A percentile compares a stretch with the other conserved stretches of the same genome.
Conservation (phyloP, 2,888 invertebrate species). For the Drosophila maculinotata region DNA sequence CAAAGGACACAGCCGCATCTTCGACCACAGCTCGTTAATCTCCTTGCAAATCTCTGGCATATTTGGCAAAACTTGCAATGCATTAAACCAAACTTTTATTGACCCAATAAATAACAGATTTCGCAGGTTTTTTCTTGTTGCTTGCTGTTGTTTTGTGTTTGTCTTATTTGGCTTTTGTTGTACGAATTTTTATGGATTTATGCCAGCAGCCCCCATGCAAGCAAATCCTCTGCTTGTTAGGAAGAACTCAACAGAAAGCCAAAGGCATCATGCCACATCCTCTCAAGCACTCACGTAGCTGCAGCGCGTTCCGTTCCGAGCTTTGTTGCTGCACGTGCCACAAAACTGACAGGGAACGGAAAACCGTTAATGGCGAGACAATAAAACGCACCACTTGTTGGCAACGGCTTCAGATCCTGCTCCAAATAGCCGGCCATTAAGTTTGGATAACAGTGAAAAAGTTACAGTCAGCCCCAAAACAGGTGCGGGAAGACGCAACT, state of each 20-base stretch:
- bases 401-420: constrained; percentile 46
- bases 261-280: constrained; percentile 15
- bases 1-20: neutral
- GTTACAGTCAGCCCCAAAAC: neutral
- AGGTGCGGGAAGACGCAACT: constrained; percentile 14
- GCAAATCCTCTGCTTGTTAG: constrained; percentile 52
- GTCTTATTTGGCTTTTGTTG: constrained; percentile 33
- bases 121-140: constrained; percentile 9
- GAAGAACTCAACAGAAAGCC: constrained; percentile 17
- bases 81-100: constrained; percentile 76
- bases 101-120: constrained; percentile 77
- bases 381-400: constrained; percentile 79
- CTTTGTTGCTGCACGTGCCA: constrained; percentile 60
- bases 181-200: constrained; percentile 64
- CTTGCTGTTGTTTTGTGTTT: constrained; percentile 24
- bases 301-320: constrained; percentile 44
- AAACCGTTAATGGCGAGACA: constrained; percentile 66
- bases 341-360: constrained; percentile 31
- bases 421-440: constrained; percentile 36
- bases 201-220: constrained; percentile 24
- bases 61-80: constrained; percentile 58
- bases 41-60: constrained; percentile 46
- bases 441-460: constrained; percentile 23
- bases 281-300: constrained; percentile 61
- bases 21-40: constrained; percentile 43